phyloP scores from a whole-genome alignment of 2,113 vertebrate genomes.

The Catharus minimus region DNA sequence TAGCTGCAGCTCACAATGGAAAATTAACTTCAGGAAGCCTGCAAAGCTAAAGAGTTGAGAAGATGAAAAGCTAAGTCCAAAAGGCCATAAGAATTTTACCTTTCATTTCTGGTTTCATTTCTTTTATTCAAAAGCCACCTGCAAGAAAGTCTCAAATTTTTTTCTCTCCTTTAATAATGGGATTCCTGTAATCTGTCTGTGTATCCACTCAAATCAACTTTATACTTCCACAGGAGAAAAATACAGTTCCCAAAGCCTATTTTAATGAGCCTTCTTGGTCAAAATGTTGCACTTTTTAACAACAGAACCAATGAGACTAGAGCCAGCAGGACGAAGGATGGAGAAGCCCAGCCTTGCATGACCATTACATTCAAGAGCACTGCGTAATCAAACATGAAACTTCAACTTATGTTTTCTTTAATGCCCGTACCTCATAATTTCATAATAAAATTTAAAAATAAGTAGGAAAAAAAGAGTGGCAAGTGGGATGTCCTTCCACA shows the following conservation, averaged over 20 bases:
- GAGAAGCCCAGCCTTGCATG: background rate
- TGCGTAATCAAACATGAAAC: background rate
- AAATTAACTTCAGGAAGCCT: background rate
- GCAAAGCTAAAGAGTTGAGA: background rate
- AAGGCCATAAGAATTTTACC: background rate
- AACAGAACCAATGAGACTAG: background rate
- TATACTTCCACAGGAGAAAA: background rate
- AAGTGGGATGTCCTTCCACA: background rate
- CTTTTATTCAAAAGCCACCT: background rate
- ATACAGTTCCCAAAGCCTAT: background rate
- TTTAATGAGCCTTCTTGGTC: background rate
- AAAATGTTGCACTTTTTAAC: background rate
- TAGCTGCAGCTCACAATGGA: background rate
- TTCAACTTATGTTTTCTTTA: background rate
- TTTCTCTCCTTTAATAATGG: background rate
- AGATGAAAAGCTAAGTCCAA: background rate
- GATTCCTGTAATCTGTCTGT: background rate
- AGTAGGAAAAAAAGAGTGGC: background rate
- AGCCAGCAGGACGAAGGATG: background rate
- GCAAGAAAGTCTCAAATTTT: background rate
- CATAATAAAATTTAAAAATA: background rate
- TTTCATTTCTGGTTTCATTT: background rate
- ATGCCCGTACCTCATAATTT: background rate
- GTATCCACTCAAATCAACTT: background rate
- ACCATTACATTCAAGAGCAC: background rate